These are phyloP conservation scores for Thyatira batis DNA, from an alignment of 2,888 invertebrate species.

Conservation along the genomic window DNA sequence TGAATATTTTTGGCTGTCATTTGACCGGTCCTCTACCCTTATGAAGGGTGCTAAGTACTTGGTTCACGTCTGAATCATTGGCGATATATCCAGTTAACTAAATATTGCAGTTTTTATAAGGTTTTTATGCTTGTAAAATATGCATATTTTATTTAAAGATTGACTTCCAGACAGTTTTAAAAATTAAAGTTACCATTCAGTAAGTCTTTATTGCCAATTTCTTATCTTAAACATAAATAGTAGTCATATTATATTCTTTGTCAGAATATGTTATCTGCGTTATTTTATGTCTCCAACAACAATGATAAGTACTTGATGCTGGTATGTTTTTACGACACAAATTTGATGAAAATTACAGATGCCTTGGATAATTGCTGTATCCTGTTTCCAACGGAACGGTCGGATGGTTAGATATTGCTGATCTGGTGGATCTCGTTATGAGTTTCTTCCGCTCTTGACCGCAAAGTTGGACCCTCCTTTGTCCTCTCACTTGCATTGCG, in stretches of 20 bases:
- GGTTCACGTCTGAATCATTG: no score
- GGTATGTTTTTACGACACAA: background rate
- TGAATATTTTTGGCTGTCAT: no score
- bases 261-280: no score
- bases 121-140: no score
- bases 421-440: slow-evolving; percentile 52
- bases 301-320: background rate
- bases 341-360: background rate
- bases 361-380: background rate
- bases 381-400: background rate
- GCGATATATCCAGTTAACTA: no score
- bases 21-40: no score
- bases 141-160: slow-evolving; percentile 13
- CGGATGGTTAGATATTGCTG: slow-evolving; percentile 27
- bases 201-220: background rate
- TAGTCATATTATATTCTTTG: background rate
- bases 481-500: slow-evolving; percentile 29
- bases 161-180: slow-evolving; percentile 10
- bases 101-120: no score
- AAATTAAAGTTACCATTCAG: background rate
- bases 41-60: no score
- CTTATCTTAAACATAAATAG: no score
- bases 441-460: slow-evolving; percentile 57
- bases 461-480: slow-evolving; percentile 45
- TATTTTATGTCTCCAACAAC: no score